Conservation (phyloP, 2,888 invertebrate species). For the Syrphus vitripennis region DNA sequence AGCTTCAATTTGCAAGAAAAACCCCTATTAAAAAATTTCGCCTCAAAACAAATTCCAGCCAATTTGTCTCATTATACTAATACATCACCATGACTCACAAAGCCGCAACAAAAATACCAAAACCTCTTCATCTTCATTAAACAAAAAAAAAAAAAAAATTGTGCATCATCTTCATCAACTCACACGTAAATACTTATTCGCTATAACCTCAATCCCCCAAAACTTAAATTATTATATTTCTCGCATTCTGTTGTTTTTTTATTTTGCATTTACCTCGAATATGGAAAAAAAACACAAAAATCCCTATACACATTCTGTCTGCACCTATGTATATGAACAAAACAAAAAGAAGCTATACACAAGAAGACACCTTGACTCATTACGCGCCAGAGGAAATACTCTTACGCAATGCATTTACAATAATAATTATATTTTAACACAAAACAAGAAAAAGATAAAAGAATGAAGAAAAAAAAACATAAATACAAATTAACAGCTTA, state of each 20-base stretch:
- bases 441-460: not conserved
- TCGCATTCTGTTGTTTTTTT: slow-evolving; percentile 36
- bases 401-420: slow-evolving; percentile 65
- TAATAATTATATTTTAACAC: slow-evolving; percentile 29
- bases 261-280: slow-evolving; percentile 46
- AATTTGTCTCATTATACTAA: slow-evolving; percentile 13
- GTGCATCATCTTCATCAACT: slow-evolving; percentile 50
- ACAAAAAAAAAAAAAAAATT: too few species aligned
- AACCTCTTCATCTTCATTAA: slow-evolving; percentile 50
- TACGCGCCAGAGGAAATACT: slow-evolving; percentile 43
- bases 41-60: not conserved
- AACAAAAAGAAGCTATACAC: slow-evolving; percentile 40
- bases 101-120: not conserved
- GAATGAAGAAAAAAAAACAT: not conserved
- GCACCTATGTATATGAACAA: not conserved
- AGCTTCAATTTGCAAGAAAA: not conserved
- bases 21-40: not conserved
- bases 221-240: slow-evolving; percentile 21
- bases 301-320: slow-evolving; percentile 42
- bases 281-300: not conserved
- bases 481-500: not conserved
- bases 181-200: slow-evolving; percentile 3
- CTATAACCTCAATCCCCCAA: slow-evolving; percentile 57
- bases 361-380: slow-evolving; percentile 65
- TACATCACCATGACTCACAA: slow-evolving; percentile 18